Conservation (phyloP, 1,140 invertebrate species). For the Megalopta genalis region DNA sequence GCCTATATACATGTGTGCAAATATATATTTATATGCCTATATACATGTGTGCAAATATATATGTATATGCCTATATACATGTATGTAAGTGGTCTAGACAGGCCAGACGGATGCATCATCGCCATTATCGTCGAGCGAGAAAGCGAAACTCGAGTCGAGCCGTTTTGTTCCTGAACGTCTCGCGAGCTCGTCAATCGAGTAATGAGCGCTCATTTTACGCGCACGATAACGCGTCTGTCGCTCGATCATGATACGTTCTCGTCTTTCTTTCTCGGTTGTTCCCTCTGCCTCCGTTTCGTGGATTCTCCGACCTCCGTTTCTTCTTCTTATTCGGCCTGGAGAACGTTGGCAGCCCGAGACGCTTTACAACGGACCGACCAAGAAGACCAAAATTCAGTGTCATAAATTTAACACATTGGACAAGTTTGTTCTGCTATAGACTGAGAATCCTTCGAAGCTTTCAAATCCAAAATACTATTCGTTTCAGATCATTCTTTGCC, state of each 20-base stretch:
- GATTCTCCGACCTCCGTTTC: background rate
- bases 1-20: too few relatives aligned
- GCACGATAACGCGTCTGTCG: constrained; percentile 38
- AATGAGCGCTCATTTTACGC: constrained; percentile 54
- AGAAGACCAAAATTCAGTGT: background rate
- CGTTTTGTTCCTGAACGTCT: constrained; percentile 46
- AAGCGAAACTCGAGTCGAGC: constrained; percentile 50
- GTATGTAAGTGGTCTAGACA: constrained; percentile 53
- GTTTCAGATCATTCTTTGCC: too few relatives aligned
- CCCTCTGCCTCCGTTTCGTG: constrained; percentile 14
- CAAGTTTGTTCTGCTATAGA: too few relatives aligned
- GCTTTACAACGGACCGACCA: background rate
- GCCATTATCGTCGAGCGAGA: constrained; percentile 52
- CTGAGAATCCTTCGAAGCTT: too few relatives aligned
- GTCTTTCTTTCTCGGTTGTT: constrained; percentile 11
- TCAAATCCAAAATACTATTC: too few relatives aligned
- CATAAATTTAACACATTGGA: too few relatives aligned
- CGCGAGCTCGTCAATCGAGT: constrained; percentile 46
- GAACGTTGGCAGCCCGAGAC: background rate
- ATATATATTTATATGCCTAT: too few relatives aligned
- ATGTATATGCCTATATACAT: too few relatives aligned
- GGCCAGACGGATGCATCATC: constrained; percentile 58
- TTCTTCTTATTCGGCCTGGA: background rate
- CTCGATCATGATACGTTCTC: constrained; percentile 41
- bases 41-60: constrained; percentile 12